Percentiles rank a stretch among this genome's conserved stretches.
phyloP scores from a whole-genome alignment of 2,113 vertebrate species.

The Stegastes partitus region DNA sequence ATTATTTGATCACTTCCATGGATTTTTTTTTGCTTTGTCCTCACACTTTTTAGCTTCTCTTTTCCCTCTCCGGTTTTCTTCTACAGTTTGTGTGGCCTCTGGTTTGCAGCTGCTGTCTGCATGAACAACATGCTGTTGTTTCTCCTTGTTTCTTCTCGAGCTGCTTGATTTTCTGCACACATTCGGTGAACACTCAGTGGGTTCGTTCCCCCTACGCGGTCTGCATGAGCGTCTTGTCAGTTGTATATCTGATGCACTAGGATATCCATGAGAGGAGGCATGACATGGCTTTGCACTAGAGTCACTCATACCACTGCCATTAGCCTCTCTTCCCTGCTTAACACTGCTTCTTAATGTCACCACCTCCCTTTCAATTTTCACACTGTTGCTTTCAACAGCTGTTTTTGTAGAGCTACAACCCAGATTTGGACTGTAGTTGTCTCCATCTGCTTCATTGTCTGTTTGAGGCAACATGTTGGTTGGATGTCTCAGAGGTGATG shows the following conservation, averaged over 20 bases:
- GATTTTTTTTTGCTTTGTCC: accelerated
- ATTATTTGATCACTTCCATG: conserved; percentile 20
- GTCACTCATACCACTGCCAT: not conserved
- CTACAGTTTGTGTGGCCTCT: not conserved
- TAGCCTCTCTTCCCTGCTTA: not conserved
- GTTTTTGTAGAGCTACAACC: not conserved
- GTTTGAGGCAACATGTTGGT: not conserved
- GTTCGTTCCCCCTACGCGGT: accelerated
- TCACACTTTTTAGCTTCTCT: accelerated
- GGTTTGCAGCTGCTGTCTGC: not conserved
- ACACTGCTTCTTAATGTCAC: no score
- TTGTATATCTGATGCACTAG: accelerated
- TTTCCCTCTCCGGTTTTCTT: not conserved
- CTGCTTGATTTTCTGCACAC: not conserved
- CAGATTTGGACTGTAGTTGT: not conserved
- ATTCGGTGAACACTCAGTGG: not conserved
- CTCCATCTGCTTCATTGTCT: not conserved
- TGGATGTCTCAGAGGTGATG: not conserved
- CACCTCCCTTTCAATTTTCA: accelerated
- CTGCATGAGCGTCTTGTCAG: accelerated
- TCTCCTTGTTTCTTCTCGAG: not conserved
- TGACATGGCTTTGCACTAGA: not conserved
- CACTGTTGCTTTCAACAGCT: accelerated
- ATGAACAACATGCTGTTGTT: not conserved
- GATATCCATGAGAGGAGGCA: not conserved